Evolutionary conservation across 2,113 vertebrate species (phyloP).

Genomic region (Myrmecobius fasciatus): DNA sequence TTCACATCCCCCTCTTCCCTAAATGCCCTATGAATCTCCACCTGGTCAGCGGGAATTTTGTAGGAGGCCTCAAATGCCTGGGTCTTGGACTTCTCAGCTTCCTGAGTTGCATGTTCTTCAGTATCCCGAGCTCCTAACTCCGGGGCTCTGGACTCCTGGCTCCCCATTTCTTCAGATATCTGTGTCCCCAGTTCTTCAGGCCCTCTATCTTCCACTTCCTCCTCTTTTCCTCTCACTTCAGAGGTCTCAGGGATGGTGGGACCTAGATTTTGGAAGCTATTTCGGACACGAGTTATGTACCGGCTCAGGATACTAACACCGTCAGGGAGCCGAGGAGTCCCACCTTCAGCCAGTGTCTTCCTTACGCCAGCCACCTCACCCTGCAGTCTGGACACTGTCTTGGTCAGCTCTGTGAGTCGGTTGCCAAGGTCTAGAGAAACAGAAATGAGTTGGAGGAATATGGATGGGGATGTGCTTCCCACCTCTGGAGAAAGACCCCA

Average conservation of each 20-base stretch:
- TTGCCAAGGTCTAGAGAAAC: constrained; percentile 84
- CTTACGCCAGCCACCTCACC: constrained; percentile 84
- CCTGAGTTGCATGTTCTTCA: neutral
- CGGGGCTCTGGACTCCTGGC: neutral
- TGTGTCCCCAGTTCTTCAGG: constrained; percentile 48
- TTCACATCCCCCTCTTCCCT: constrained; percentile 20
- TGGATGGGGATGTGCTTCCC: neutral
- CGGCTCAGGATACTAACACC: constrained; percentile 87
- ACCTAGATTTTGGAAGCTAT: constrained; percentile 87
- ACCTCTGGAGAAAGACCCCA: neutral
- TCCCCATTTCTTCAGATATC: constrained; percentile 11
- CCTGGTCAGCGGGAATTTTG: constrained; percentile 31
- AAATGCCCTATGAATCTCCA: constrained; percentile 66
- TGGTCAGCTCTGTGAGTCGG: constrained; percentile 90
- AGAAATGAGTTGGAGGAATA: neutral
- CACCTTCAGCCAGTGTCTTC: constrained; percentile 58
- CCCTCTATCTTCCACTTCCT: neutral
- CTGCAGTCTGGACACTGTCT: constrained; percentile 87
- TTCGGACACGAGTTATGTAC: constrained; percentile 89
- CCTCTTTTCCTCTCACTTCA: constrained; percentile 34
- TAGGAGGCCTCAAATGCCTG: neutral
- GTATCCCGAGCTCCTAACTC: neutral
- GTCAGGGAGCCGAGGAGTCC: neutral
- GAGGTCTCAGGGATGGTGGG: constrained; percentile 51
- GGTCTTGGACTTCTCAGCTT: neutral